Evolutionary conservation across 2,113 vertebrate genomes (phyloP).

Genomic region (Brachyhypopomus gauderio): DNA sequence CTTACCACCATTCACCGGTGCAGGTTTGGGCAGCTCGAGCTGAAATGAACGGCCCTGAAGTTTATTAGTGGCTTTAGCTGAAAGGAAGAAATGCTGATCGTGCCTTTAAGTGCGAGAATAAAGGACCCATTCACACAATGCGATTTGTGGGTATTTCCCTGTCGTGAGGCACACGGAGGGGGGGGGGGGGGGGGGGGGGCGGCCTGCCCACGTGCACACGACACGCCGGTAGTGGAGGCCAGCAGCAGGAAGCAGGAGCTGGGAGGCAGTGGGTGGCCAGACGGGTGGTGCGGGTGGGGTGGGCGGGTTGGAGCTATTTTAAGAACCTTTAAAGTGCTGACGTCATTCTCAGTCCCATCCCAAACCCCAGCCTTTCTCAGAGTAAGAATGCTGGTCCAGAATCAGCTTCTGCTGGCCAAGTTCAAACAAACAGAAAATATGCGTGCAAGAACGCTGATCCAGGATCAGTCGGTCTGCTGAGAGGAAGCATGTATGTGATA

Average conservation of each 20-base stretch:
- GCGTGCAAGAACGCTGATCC: slow-evolving; percentile 4
- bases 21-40: too few relatives aligned
- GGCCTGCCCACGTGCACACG: background rate
- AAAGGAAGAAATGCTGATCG: background rate
- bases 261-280: slow-evolving; percentile 35
- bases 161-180: background rate
- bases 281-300: slow-evolving; percentile 2
- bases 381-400: background rate
- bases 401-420: background rate
- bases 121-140: slow-evolving; percentile 12
- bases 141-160: background rate
- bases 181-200: background rate
- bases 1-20: too few relatives aligned
- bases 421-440: background rate
- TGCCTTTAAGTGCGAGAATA: background rate
- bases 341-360: slow-evolving; percentile 54
- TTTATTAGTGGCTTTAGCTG: background rate
- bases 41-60: background rate
- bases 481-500: background rate
- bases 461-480: slow-evolving; percentile 4
- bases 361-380: slow-evolving; percentile 35
- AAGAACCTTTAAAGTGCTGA: slow-evolving; percentile 59
- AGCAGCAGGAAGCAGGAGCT: slow-evolving; percentile 34
- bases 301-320: slow-evolving; percentile 53
- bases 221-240: slow-evolving; percentile 55